Evolutionary conservation across 2,113 vertebrate species (phyloP).

Genomic region (Vanacampus margaritifer): DNA sequence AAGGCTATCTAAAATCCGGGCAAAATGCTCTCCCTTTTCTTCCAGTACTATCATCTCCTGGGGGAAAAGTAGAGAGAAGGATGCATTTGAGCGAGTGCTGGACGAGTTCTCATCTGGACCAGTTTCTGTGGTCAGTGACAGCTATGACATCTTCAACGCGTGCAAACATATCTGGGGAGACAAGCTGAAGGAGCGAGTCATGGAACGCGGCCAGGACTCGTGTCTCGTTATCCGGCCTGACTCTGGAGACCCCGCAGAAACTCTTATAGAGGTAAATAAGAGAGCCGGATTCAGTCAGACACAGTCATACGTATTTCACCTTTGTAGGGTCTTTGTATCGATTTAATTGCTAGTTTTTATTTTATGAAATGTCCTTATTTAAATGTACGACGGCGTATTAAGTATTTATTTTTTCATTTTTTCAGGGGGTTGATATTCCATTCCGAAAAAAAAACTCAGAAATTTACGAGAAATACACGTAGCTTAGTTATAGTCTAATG

Average conservation of each 20-base stretch:
- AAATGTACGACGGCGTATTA: too few species aligned
- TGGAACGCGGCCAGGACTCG: constrained; percentile 70
- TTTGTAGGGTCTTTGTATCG: neutral
- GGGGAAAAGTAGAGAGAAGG: constrained; percentile 69
- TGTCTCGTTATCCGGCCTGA: constrained; percentile 72
- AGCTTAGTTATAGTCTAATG: too few species aligned
- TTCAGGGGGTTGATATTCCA: too few species aligned
- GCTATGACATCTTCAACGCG: constrained; percentile 78
- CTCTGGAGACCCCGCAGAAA: constrained; percentile 73
- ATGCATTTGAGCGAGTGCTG: constrained; percentile 69
- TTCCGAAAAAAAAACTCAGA: too few species aligned
- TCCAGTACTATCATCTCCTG: constrained; percentile 75
- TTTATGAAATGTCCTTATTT: neutral
- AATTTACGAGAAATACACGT: too few species aligned
- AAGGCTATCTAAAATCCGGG: neutral
- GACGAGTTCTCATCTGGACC: constrained; percentile 70
- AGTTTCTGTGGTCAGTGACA: constrained; percentile 75
- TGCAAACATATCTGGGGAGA: constrained; percentile 78
- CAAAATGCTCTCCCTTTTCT: neutral
- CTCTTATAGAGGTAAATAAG: constrained; percentile 63
- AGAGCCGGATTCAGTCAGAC: neutral
- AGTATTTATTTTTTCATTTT: too few species aligned
- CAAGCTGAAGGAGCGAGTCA: constrained; percentile 72
- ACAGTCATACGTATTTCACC: neutral
- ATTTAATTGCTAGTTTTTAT: neutral